These are phyloP conservation scores for Valencia hispanica DNA, from an alignment of 2,797 vertebrate species.

Conservation along the genomic window DNA sequence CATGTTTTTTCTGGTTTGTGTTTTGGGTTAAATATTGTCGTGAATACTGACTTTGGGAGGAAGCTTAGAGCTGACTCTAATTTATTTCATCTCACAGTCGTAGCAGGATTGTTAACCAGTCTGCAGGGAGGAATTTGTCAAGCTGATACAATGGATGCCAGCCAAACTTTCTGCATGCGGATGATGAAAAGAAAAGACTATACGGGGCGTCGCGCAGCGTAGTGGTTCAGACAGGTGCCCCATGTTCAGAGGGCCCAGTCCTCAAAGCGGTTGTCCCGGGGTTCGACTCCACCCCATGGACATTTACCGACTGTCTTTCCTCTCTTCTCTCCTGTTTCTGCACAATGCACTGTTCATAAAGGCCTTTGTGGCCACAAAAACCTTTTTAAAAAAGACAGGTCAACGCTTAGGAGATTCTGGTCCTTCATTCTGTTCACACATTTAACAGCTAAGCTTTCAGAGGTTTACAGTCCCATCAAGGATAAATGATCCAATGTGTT, in stretches of 20 bases:
- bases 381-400: no score
- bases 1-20: neutral
- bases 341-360: no score
- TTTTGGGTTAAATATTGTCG: no score
- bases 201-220: no score
- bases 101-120: constrained; percentile 37
- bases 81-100: neutral
- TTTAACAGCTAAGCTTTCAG: constrained; percentile 8
- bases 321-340: no score
- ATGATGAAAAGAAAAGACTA: constrained; percentile 32
- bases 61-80: no score
- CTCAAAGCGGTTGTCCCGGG: no score
- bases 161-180: constrained; percentile 56
- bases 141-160: constrained; percentile 45
- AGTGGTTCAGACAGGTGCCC: no score
- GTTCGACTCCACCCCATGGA: no score
- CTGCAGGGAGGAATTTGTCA: constrained; percentile 33
- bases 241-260: no score
- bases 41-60: neutral
- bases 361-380: no score
- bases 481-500: neutral
- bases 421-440: constrained; percentile 17
- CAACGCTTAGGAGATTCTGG: constrained; percentile 10
- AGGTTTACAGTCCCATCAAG: neutral
- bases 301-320: no score